Evolutionary conservation across 2,113 vertebrate genomes (phyloP), one percentile per base, ranked within the genome.

Genomic region (Solea solea): DNA sequence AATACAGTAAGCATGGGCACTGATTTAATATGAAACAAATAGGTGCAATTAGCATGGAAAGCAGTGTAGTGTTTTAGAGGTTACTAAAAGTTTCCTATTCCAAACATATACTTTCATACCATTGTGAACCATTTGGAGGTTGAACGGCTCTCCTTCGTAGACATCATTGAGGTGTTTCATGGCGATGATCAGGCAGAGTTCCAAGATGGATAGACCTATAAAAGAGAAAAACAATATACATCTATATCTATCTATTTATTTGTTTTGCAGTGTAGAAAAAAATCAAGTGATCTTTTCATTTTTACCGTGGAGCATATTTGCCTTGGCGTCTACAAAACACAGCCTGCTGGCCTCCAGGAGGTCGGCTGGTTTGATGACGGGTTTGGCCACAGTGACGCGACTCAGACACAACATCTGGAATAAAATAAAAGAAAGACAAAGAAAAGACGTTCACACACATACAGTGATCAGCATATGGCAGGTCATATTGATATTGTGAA

Each of bases 101-200:
- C 51, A 53, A 8, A n/a, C 5, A 9, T 15, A 2, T n/a, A 11
- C 3, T 0, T 7, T 13, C 7, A 2, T 70, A 99, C 98, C 98
- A 0, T 98, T 99, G 90, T 98, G 95, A 64, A 99, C 96, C 97
- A 99, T 99, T 72, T 99, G 96, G 85, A 99, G 96, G 87, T 99
- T 99, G 88, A 98, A 99, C 0, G 97, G 97, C 41, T 98, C 96
- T 41, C 96, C 97, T 40, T 96, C 95, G 2, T 99, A 98, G 64
- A 96, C 92, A 15, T 98, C 96, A 10, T 95, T 96, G 64, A 99
- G 89, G 91, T 99, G 97, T 78, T 99, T 99, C 96, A 99, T 99
- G 69, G 97, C 95, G 62, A 99, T 99, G 72, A 99, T 90, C 13
- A 99, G 93, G 83, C 97, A 99, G 72, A 99, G 91, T 90, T 99